Conservation (phyloP, 2,113 vertebrate genomes). For the Cynocephalus volans region DNA sequence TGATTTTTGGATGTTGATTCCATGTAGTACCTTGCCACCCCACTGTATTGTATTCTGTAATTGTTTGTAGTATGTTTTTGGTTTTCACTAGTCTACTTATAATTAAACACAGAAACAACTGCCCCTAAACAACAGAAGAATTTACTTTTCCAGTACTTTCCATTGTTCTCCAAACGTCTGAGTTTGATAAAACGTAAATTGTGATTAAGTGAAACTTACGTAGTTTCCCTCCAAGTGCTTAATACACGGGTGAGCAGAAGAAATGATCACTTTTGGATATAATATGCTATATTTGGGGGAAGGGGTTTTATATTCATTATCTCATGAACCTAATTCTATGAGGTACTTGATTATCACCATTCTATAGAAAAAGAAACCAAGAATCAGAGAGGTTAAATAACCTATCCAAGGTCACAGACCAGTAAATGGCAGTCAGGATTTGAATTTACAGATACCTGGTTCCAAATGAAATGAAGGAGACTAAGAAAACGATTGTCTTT, state of each 20-base stretch:
- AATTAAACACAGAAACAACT: constrained; percentile 51
- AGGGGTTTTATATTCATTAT: neutral
- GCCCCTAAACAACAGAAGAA: neutral
- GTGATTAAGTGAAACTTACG: constrained; percentile 6
- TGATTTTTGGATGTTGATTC: constrained; percentile 31
- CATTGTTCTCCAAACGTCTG: constrained; percentile 14
- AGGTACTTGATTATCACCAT: neutral
- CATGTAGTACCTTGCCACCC: neutral
- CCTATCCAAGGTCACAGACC: neutral
- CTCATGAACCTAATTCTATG: neutral
- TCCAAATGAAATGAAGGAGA: neutral
- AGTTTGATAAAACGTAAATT: neutral
- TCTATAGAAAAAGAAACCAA: neutral
- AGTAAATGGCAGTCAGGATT: neutral
- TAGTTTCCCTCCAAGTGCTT: neutral
- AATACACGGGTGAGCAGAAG: neutral
- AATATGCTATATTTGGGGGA: neutral
- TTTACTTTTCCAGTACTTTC: neutral
- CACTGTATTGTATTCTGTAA: neutral
- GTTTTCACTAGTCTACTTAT: constrained; percentile 15
- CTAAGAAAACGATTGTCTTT: neutral
- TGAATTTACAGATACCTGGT: neutral
- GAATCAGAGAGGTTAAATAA: neutral
- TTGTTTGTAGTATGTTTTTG: neutral
- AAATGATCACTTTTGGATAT: neutral